Evolutionary conservation across 2,113 vertebrate species (phyloP), one percentile per base, ranked within the genome.

Genomic region (Caranx ignobilis): DNA sequence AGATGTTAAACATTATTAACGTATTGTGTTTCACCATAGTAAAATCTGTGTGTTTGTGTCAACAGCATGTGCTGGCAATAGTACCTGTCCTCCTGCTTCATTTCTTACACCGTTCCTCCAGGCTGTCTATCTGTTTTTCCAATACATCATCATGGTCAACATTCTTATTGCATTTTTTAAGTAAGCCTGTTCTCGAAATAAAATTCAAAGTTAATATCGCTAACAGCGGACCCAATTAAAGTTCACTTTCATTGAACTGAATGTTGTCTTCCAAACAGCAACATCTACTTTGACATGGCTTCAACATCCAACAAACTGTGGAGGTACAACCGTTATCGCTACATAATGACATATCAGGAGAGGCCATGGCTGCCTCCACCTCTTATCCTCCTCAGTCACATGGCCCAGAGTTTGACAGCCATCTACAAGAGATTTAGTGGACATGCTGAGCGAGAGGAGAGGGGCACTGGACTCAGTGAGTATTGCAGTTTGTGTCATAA

Each of bases 131-230:
- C 95, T 99, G 75, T 99, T 99, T 69, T 94, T 99, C 79, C 98
- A 99, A 64, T 99, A 99, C 61, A 98, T 99, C 91, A 99, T 99
- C 93, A 98, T 99, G 97, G 98, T 99, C 95, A 99, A 99, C 89
- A 93, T 98, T 75, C 94, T 99, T 76, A 99, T 99, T 65, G 96
- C 98, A 60, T 98, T 99, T 89, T 99, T 98, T 89, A 99, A 99
- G 98, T 99, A 96, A 68, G 97, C 92, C 12, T 18, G 34, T 39
- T 61, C 12, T 34, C 41, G 18, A 19, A 18, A 35, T 12, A 35
- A 31, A 55, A n/a, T 15, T 31, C 11, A 5, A 2, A 26, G 9
- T 13, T 4, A 9, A n/a, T 15, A 63, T 59, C 26, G 26, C 26
- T 66, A 18, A 54, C 13, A 26, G 5, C 62, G 1, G 9, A 72